phyloP scores from a whole-genome alignment of 1,140 invertebrate genomes.

The Listronotus bonariensis region DNA sequence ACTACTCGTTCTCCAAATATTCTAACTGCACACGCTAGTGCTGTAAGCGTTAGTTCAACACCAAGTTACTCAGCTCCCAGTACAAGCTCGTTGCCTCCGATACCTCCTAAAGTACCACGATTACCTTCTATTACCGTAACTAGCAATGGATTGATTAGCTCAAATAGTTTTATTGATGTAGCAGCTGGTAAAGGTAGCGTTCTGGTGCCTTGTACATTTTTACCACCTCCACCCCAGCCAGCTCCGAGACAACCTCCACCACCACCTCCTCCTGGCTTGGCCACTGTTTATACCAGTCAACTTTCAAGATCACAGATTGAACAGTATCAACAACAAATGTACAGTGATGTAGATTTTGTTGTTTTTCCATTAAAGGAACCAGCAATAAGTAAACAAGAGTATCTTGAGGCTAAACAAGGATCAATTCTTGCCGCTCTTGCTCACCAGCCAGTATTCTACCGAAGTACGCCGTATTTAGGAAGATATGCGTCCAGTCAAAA shows the following conservation, averaged over 20 bases:
- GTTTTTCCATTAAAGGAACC: conserved; percentile 89
- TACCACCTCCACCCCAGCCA: conserved; percentile 60
- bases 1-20: conserved; percentile 70
- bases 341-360: conserved; percentile 87
- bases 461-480: conserved; percentile 77
- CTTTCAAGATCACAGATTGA: conserved; percentile 78
- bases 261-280: conserved; percentile 62
- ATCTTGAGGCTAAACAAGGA: conserved; percentile 82
- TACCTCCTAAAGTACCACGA: conserved; percentile 57
- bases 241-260: conserved; percentile 57
- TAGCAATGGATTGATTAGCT: conserved; percentile 58
- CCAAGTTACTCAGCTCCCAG: conserved; percentile 61
- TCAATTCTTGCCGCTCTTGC: conserved; percentile 67
- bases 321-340: conserved; percentile 83
- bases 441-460: conserved; percentile 71
- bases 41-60: conserved; percentile 57
- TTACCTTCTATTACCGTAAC: conserved; percentile 26
- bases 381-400: conserved; percentile 85
- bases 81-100: conserved; percentile 60
- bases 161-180: conserved; percentile 72
- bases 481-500: conserved; percentile 77
- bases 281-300: conserved; percentile 68
- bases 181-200: conserved; percentile 65
- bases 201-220: conserved; percentile 64
- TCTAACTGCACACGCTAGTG: conserved; percentile 67